Conservation (phyloP, 2,888 invertebrate genomes). For the Polydrusus tereticollis region DNA sequence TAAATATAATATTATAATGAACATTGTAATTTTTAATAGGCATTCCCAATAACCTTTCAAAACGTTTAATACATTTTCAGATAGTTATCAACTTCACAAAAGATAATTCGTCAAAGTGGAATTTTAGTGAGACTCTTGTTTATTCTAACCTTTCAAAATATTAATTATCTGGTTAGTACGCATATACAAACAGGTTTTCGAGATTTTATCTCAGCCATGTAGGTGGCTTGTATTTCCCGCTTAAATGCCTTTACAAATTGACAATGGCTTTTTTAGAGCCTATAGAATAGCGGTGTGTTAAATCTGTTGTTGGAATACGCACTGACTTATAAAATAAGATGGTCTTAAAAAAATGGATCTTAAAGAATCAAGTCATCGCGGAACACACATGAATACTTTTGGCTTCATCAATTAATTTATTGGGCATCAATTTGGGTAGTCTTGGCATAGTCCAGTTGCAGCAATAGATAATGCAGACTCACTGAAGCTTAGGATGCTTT, state of each 20-base stretch:
- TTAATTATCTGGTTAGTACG: conserved; percentile 43
- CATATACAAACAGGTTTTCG: conserved; percentile 41
- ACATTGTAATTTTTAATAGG: not conserved
- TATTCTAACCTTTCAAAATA: conserved; percentile 46
- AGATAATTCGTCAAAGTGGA: conserved; percentile 29
- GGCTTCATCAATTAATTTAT: too few relatives aligned
- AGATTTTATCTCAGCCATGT: conserved; percentile 47
- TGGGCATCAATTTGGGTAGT: too few relatives aligned
- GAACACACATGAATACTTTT: too few relatives aligned
- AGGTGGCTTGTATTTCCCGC: conserved; percentile 48
- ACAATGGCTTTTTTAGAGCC: conserved; percentile 43
- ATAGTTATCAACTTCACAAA: conserved; percentile 19
- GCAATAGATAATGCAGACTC: too few relatives aligned
- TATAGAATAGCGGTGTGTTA: conserved; percentile 26
- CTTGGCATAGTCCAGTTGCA: too few relatives aligned
- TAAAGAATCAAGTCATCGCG: too few relatives aligned
- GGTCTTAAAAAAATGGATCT: too few relatives aligned
- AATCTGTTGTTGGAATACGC: too few relatives aligned
- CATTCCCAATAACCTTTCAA: not conserved
- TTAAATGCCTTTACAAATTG: conserved; percentile 48
- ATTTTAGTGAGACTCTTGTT: conserved; percentile 44
- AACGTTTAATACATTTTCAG: conserved; percentile 5
- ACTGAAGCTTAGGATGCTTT: too few relatives aligned
- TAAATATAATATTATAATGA: too few relatives aligned
- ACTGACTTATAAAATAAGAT: too few relatives aligned